phyloP scores from a whole-genome alignment of 2,888 invertebrate genomes.

The Falcaria lacertinaria region DNA sequence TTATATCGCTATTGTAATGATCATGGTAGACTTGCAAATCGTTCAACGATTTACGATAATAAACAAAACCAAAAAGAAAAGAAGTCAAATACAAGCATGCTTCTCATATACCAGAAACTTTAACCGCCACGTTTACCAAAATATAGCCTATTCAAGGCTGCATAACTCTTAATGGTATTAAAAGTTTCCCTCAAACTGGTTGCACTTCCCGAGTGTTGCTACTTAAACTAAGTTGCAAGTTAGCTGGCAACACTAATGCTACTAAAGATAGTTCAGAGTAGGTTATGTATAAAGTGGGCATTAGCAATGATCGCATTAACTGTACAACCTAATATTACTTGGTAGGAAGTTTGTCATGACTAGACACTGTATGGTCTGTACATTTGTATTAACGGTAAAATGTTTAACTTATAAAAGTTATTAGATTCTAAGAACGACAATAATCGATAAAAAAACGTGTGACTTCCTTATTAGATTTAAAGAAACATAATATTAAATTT shows the following conservation, averaged over 20 bases:
- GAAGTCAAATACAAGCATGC: too few species aligned
- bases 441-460: too few species aligned
- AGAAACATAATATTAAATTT: too few species aligned
- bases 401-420: too few species aligned
- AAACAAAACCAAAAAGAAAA: too few species aligned
- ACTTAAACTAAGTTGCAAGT: slow-evolving; percentile 2
- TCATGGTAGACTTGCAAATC: too few species aligned
- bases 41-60: too few species aligned
- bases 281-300: neutral
- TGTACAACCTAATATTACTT: neutral
- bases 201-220: neutral
- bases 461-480: too few species aligned
- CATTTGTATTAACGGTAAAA: too few species aligned
- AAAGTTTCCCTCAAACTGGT: neutral
- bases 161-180: neutral
- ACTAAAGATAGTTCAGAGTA: neutral
- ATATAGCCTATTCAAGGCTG: neutral
- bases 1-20: too few species aligned
- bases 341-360: neutral
- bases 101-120: neutral
- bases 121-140: neutral
- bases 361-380: too few species aligned
- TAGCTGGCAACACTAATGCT: neutral
- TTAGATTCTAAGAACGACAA: too few species aligned
- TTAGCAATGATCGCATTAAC: neutral